Conservation (phyloP, 2,888 invertebrate genomes). For the Homarus gammarus region DNA sequence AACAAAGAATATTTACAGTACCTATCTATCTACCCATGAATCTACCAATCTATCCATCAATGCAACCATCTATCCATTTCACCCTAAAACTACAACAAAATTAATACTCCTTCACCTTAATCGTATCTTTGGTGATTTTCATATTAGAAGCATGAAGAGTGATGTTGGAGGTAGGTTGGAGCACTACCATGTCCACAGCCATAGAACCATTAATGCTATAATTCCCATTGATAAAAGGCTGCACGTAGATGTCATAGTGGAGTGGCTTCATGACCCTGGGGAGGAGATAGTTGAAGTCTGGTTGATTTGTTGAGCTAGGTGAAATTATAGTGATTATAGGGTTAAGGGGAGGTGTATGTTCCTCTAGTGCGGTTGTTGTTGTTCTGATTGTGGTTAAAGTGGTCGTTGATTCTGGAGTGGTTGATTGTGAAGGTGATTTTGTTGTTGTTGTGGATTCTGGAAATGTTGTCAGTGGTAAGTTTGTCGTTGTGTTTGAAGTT, state of each 20-base stretch:
- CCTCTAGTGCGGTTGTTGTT: background rate
- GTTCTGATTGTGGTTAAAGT: background rate
- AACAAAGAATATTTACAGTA: too few relatives aligned
- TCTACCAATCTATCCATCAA: too few relatives aligned
- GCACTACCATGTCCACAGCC: constrained; percentile 67
- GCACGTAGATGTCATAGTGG: constrained; percentile 79
- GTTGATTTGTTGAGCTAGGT: background rate
- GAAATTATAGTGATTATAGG: background rate
- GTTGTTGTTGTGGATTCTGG: background rate
- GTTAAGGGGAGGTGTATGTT: background rate
- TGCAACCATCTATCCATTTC: too few relatives aligned
- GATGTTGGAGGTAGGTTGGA: constrained; percentile 50
- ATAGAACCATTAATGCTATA: constrained; percentile 76
- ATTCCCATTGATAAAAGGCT: constrained; percentile 80
- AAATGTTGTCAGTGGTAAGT: background rate
- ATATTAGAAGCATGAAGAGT: constrained; percentile 77
- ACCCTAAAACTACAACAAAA: too few relatives aligned
- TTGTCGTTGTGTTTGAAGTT: background rate
- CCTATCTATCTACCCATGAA: too few relatives aligned
- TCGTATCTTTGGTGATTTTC: background rate
- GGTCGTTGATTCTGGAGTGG: background rate
- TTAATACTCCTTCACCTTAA: too few relatives aligned
- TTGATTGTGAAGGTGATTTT: background rate
- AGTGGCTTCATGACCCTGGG: constrained; percentile 36
- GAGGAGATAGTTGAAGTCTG: background rate